Conservation (phyloP, 2,888 invertebrate genomes). For the Tachystola acroxantha region DNA sequence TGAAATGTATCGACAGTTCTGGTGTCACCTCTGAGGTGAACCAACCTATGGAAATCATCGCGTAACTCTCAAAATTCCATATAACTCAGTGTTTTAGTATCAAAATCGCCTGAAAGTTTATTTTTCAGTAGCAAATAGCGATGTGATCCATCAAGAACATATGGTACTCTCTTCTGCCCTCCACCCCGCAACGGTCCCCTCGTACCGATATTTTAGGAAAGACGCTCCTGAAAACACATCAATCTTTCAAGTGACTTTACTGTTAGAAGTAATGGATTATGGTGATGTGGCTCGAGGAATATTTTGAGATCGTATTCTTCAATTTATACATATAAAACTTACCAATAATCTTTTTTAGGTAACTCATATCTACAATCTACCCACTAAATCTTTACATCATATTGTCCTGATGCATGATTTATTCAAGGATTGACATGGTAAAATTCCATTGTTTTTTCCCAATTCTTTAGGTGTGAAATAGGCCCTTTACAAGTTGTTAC, state of each 20-base stretch:
- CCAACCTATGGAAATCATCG: conserved; percentile 23
- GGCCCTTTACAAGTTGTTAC: too few relatives aligned
- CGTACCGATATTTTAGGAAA: conserved; percentile 57
- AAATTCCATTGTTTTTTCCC: too few relatives aligned
- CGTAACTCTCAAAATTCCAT: conserved; percentile 24
- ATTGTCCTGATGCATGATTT: too few relatives aligned
- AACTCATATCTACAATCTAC: too few relatives aligned
- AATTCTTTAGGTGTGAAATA: too few relatives aligned
- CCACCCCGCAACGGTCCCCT: conserved; percentile 22
- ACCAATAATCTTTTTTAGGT: too few relatives aligned
- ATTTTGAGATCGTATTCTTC: conserved; percentile 12
- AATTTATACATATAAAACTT: too few relatives aligned
- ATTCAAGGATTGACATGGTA: too few relatives aligned
- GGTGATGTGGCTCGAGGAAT: conserved; percentile 16
- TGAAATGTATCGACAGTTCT: conserved; percentile 78
- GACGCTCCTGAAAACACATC: conserved; percentile 49
- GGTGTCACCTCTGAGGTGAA: conserved; percentile 67
- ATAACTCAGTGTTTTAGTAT: conserved; percentile 28
- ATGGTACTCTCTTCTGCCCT: conserved; percentile 49
- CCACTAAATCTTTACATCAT: too few relatives aligned
- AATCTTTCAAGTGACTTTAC: conserved; percentile 67
- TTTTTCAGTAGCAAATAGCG: conserved; percentile 16
- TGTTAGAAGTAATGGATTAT: conserved; percentile 34
- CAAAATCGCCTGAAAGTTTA: conserved; percentile 25
- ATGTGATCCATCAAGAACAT: conserved; percentile 46